These are phyloP conservation scores for Teinopalpus imperialis DNA, from an alignment of 2,888 invertebrate genomes.

Conservation along the genomic window DNA sequence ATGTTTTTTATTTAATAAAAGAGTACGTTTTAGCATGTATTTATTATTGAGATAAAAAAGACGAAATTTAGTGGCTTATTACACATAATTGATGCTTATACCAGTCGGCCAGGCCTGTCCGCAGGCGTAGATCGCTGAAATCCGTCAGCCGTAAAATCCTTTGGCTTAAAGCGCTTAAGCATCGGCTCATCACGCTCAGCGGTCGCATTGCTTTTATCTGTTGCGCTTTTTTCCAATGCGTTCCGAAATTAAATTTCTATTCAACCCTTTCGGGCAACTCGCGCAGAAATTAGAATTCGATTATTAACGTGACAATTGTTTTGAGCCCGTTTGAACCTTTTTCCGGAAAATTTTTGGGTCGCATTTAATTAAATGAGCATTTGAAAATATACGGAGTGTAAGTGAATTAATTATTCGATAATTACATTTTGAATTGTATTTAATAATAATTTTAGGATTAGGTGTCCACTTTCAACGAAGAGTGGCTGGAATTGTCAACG, in stretches of 20 bases:
- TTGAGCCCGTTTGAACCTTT: constrained; percentile 22
- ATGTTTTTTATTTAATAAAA: not conserved
- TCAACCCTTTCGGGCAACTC: constrained; percentile 32
- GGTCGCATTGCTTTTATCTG: constrained; percentile 49
- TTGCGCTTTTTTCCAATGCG: constrained; percentile 47
- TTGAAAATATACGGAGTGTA: constrained; percentile 12
- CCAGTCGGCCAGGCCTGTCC: constrained; percentile 57
- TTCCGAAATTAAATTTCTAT: constrained; percentile 48
- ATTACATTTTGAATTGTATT: too few relatives aligned
- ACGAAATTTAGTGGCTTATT: not conserved
- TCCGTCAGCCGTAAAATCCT: constrained; percentile 78
- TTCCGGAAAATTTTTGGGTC: constrained; percentile 20
- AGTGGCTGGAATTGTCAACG: too few relatives aligned
- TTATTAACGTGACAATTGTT: constrained; percentile 32
- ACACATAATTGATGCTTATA: constrained; percentile 43
- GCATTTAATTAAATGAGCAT: constrained; percentile 21
- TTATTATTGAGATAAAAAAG: too few relatives aligned
- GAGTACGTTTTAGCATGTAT: too few relatives aligned
- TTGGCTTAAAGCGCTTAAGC: constrained; percentile 78
- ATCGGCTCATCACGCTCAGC: constrained; percentile 60
- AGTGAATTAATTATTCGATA: constrained; percentile 7
- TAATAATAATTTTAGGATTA: too few relatives aligned
- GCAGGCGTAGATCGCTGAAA: constrained; percentile 68
- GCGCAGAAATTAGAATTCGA: constrained; percentile 29
- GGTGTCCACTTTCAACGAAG: too few relatives aligned